phyloP scores from a whole-genome alignment of 2,113 vertebrate genomes.

The Galeopterus variegatus region DNA sequence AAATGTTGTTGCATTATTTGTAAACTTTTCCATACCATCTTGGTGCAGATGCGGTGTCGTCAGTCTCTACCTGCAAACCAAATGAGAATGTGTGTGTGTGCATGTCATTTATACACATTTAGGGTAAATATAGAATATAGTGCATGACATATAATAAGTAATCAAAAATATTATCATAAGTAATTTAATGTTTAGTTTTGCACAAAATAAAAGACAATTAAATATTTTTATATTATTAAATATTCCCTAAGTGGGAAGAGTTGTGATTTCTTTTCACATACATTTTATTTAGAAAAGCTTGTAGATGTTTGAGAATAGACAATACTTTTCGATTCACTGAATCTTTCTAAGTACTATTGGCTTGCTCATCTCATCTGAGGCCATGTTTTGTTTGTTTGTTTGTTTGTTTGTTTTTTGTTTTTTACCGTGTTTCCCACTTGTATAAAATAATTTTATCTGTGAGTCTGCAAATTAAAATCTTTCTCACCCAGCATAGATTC shows the following conservation, averaged over 20 bases:
- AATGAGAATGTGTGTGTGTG: no score
- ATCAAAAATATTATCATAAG: neutral
- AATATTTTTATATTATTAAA: neutral
- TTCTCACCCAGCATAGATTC: conserved; percentile 57
- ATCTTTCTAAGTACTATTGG: conserved; percentile 11
- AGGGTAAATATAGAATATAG: neutral
- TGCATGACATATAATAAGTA: neutral
- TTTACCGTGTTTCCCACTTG: neutral
- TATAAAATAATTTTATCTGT: conserved; percentile 29
- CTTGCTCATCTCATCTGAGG: neutral
- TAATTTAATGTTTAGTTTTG: neutral
- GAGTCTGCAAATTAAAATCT: conserved; percentile 66
- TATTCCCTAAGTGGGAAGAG: neutral
- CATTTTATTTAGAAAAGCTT: neutral
- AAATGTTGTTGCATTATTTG: neutral
- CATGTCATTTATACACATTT: neutral
- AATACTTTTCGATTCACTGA: neutral
- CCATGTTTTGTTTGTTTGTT: neutral
- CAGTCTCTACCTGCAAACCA: neutral
- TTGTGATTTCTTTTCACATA: neutral
- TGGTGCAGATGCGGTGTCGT: no score
- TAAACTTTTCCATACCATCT: neutral
- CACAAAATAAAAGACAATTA: neutral
- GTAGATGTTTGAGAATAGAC: neutral
- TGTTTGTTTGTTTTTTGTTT: neutral